Base-by-base conservation (phyloP, 1,140 invertebrate genomes). In the Hylaeus anthracinus region DNA sequence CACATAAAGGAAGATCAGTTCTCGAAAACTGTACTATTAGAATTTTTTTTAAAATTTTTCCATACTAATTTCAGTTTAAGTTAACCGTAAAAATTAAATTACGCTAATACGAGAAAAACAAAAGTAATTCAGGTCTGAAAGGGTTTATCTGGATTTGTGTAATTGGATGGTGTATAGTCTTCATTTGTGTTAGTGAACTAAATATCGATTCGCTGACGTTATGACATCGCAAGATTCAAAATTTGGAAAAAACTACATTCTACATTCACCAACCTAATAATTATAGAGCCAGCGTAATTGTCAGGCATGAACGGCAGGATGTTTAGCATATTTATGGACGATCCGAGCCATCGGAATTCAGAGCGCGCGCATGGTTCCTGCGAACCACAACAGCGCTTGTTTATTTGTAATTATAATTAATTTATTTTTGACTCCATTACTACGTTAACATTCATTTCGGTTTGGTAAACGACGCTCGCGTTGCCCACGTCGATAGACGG, bases 351-450 rank as follows among this genome's bases (percentile, higher is more conserved):
- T 5, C 45, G n/a, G 65, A 6, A 67, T 48, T n/a, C 45, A 51
- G 5, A 10, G 10, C 51, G 6, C 51, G 51, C 64, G n/a, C 12
- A 12, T 5, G 69, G 10, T 43, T 15, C 37, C 37, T 4, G 37
- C 4, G 69, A 15, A 3, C 69, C 37, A 53, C 14, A 53, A 73
- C 45, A 53, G 51, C 48, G 72, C 45, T 51, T 51, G 73, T 75
- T 83, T 85, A 71, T 70, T 70, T 71, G 51, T 58, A 67, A 85
- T 84, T 80, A 75, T 79, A 79, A 79, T 85, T 84, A 63, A 84
- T 84, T 85, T 76, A 82, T 75, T 72, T 71, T 84, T 58, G 45
- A 58, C 73, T n/a, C 12, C 66, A 71, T 80, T 80, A 75, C 71
- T 15, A 51, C 26, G 37, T 41, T 10, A 6, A 10, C 10, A 10